These are phyloP conservation scores for Spisula solida DNA, from an alignment of 2,888 invertebrate species.

Conservation along the genomic window DNA sequence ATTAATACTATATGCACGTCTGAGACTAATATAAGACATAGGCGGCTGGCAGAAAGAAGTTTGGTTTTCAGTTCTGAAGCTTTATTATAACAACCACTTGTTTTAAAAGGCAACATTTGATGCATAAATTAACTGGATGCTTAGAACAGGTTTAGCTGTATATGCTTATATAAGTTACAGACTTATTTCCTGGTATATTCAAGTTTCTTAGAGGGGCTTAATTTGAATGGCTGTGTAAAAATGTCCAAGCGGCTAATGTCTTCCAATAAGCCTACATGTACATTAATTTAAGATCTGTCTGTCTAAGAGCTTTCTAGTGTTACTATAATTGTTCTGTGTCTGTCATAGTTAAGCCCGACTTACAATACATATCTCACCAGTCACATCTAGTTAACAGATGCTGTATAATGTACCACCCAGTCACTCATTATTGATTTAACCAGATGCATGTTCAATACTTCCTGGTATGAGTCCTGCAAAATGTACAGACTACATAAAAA, in stretches of 20 bases:
- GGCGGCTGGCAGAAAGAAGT: too few species aligned
- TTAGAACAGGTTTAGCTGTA: too few species aligned
- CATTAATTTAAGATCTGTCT: constrained; percentile 7
- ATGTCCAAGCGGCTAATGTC: too few species aligned
- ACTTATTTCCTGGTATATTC: background rate
- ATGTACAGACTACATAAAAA: too few species aligned
- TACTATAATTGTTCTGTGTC: background rate
- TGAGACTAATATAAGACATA: too few species aligned
- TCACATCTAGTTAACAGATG: background rate
- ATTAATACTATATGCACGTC: too few species aligned
- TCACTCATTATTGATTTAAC: background rate
- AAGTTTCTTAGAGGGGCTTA: background rate
- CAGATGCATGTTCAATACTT: background rate
- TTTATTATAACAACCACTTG: too few species aligned
- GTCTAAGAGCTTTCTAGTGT: background rate
- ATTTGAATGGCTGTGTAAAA: background rate
- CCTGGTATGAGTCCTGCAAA: background rate
- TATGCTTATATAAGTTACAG: too few species aligned
- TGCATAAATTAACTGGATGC: too few species aligned
- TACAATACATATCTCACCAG: background rate
- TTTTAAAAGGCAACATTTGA: too few species aligned
- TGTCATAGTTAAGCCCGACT: background rate
- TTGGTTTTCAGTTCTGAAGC: too few species aligned
- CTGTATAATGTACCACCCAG: background rate
- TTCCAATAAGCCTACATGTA: background rate